Base-by-base conservation (phyloP, 1,140 invertebrate genomes). In the Meloidogyne hapla region DNA sequence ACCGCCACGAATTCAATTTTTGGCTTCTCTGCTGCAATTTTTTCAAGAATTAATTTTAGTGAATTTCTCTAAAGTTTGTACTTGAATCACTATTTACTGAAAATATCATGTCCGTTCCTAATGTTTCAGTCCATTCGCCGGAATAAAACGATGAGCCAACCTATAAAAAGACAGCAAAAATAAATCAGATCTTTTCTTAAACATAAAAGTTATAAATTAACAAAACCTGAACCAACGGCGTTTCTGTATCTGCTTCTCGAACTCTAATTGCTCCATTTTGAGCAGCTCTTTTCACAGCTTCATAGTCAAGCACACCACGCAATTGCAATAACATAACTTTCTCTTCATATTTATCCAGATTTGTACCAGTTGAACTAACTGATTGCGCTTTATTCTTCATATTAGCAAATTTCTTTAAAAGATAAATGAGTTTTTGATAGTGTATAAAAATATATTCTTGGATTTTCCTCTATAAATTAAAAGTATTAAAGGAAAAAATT, bases 251-350 rank as follows among this genome's bases (percentile, higher is more conserved):
- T 8, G 74, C 74, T 61, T 78, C 66, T 13, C 77, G 76, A 66
- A 77, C 77, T 33, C 42, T 25, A n/a, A 77, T 69, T 18, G 33
- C 25, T n/a, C 63, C 76, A 25, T 67, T 40, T 25, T 64, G 63
- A 62, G 69, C 77, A 10, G 77, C 77, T 25, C 66, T 26, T 42
- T 70, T 56, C 23, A 77, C 76, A 26, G 75, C 72, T 33, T 77
- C 77, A 18, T 40, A 64, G 28, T 77, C 77, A 64, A 77, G 76
- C 1, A 77, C 77, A 4, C 77, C 77, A 21, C 76, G 69, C 5
- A 77, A 63, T 26, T 77, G 62, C 23, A 77, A 40, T 8, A 77
- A 61, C 33, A 78, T 70, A 15, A 78, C 45, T 23, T 77, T 69
- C n/a, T 76, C 76, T 38, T 77, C 77, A 70, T 62, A 77, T 45